Base-by-base conservation (phyloP, 2,888 invertebrate species). In the Thecocarcelia acutangulata region DNA sequence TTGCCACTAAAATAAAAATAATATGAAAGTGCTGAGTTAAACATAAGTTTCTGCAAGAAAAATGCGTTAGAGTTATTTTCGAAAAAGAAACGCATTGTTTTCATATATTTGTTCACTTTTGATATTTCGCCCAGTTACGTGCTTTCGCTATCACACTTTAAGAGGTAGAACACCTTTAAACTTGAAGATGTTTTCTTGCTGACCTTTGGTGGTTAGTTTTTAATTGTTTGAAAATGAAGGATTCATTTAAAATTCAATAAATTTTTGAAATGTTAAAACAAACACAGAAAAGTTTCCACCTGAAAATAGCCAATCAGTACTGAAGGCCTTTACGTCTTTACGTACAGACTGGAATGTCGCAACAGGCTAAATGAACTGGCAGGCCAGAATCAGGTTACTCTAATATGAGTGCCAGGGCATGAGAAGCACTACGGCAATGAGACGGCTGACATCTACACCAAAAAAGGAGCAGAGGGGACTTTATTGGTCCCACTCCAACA, bases 151-250 rank as follows among this genome's bases (percentile, higher is more conserved):
- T 44, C 9, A 1, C 12, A 13, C n/a, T 19, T 12, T 12, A 66
- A 73, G 19, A 69, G 28, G 44, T 69, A 17, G 59, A 74, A 73
- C 63, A 66, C 52, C 59, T 70, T 66, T 66, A 78, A 78, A 70
- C 66, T 78, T 70, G 33, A 70, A 78, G 66, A 75, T 78, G 66
- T 66, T 66, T 78, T 54, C 24, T 48, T 48, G 56, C 13, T 66
- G 82, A 82, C 82, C 82, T 82, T 82, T 68, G 59, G 40, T 21
- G 19, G 17, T 21, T 64, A 42, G 12, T 68, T 78, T 78, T 69
- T 54, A 63, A 69, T 76, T 64, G 63, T 48, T 40, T 17, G 28
- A 56, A 63, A 44, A n/a, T 28, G 48, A 48, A 42, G 21, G 9
- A 3, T 46, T 72, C 24, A 58, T 52, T 59, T 24, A 37, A 59